Conservation (phyloP, 2,797 vertebrate genomes). For the Tachyglossus aculeatus region DNA sequence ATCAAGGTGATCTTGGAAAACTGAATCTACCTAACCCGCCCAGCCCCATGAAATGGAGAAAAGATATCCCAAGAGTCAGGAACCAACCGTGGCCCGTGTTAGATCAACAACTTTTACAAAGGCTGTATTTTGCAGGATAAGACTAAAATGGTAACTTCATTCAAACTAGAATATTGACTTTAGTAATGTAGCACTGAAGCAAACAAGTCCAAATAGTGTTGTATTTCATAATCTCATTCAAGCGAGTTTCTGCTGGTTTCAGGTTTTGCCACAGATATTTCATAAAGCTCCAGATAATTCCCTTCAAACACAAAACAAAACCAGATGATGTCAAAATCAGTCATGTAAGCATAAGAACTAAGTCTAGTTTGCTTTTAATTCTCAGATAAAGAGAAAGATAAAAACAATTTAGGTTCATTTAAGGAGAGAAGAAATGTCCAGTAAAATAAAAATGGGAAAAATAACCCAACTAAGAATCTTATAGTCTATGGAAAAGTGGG, state of each 20-base stretch:
- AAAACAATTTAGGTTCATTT: not conserved
- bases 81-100: not conserved
- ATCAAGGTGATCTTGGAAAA: not conserved
- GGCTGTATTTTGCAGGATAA: not conserved
- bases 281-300: not conserved
- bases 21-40: no score
- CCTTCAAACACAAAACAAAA: conserved; percentile 7
- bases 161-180: not conserved
- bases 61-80: not conserved
- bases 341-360: not conserved
- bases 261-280: not conserved
- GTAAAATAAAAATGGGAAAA: conserved; percentile 15
- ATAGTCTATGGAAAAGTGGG: conserved; percentile 3
- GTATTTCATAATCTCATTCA: not conserved
- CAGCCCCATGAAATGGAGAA: not conserved
- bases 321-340: not conserved
- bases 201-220: not conserved
- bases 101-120: not conserved
- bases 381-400: conserved; percentile 47
- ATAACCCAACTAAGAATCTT: not conserved
- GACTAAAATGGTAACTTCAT: not conserved
- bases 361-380: conserved; percentile 48
- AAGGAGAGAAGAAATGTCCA: conserved; percentile 17
- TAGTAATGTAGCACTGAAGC: not conserved
- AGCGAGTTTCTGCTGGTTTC: not conserved